Conservation (phyloP, 2,888 invertebrate genomes). For the Caenorhabditis doughertyi region DNA sequence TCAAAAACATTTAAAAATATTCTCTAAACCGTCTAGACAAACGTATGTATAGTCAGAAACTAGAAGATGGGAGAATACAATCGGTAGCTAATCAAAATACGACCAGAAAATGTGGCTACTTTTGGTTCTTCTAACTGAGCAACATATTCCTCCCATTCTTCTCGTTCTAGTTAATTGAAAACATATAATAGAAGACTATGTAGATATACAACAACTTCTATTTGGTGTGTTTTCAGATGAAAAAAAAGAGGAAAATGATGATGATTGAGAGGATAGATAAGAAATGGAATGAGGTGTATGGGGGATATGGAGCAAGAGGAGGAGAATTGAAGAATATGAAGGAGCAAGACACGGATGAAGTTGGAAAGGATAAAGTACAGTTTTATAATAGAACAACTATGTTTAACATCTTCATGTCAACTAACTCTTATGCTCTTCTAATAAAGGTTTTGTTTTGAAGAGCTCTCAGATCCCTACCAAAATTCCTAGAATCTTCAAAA, state of each 20-base stretch:
- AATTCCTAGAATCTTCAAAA: neutral
- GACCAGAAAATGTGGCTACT: constrained; percentile 10
- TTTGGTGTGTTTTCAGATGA: neutral
- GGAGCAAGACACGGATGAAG: neutral
- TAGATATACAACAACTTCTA: neutral
- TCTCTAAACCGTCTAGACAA: constrained; percentile 9
- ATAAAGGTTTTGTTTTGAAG: too few species aligned
- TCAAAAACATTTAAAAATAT: neutral
- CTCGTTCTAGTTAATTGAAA: neutral
- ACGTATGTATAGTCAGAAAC: constrained; percentile 21
- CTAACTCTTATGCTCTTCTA: too few species aligned
- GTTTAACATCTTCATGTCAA: too few species aligned
- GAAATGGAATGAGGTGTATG: neutral
- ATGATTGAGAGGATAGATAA: neutral
- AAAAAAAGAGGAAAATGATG: neutral
- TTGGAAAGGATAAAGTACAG: too few species aligned
- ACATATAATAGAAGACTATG: neutral
- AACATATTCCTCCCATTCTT: neutral
- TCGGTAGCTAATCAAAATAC: constrained; percentile 16
- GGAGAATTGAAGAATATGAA: neutral
- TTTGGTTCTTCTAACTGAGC: neutral
- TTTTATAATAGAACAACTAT: too few species aligned
- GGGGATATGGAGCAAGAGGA: neutral
- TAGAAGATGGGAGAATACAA: neutral
- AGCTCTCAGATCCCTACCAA: too few species aligned